Evolutionary conservation across 2,113 vertebrate species (phyloP), one percentile per base, ranked within the genome.

Genomic region (Dipodomys merriami): DNA sequence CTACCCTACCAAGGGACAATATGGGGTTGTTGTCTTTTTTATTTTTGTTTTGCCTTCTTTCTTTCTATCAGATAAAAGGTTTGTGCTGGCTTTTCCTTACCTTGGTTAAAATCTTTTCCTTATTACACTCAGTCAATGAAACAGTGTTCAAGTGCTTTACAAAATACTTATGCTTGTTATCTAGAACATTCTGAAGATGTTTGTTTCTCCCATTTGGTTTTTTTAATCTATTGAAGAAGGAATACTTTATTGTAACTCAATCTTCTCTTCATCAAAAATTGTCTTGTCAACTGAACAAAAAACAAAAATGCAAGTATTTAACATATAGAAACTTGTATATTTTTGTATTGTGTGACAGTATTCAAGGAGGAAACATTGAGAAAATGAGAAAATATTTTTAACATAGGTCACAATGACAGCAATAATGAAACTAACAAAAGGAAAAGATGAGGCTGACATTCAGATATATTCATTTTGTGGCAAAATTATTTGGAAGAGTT

Each of bases 1-100:
- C 57, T 30, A 44, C 27, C 25, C 33, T 20, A 33, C 35, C 23
- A 69, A 85, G 29, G 5, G 53, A 33, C 44, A 11, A 49, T 49
- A 35, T 19, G 33, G 53, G 60, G n/a, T 25, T 62, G n/a, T 22
- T 77, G 68, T 12, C 9, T 84, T 68, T 77, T 69, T 53, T 57
- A 33, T 30, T 79, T 84, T 65, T 27, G 39, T 90, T 72, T 53
- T 53, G 29, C 35, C 67, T 68, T 20, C 30, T 86, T 29, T 76
- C 93, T 94, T 79, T 33, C 30, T 33, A 80, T 79, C 33, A 88
- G 29, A 77, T 91, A 77, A 92, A 83, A 93, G 18, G 49, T 84
- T 79, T 77, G 25, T 85, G 25, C 10, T 77, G 29, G 23, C 22
- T 89, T 29, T 53, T 91, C 67, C 79, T 89, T 65, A 85, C 71